Conservation (phyloP, 2,113 vertebrate genomes). For the Echinops telfairi region DNA sequence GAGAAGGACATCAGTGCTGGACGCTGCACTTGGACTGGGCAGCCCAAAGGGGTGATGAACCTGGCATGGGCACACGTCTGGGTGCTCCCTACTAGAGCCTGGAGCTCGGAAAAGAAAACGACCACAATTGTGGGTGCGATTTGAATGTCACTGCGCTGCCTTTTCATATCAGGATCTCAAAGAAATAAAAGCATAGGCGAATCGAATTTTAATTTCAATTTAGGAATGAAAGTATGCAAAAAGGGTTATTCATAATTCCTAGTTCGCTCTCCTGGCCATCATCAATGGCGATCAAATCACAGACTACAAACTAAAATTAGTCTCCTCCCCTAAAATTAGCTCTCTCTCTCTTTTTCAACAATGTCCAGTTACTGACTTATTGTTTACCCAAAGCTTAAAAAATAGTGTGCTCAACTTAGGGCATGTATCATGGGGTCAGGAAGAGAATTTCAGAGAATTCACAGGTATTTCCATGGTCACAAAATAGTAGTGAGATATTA, state of each 20-base stretch:
- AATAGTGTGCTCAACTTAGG: neutral
- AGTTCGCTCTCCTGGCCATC: neutral
- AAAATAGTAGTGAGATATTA: slow-evolving; percentile 23
- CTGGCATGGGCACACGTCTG: neutral
- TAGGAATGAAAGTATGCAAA: neutral
- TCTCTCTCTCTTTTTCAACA: neutral
- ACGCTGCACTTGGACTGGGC: neutral
- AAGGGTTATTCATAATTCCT: neutral
- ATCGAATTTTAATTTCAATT: neutral
- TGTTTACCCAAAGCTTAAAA: neutral
- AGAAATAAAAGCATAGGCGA: neutral
- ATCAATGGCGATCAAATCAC: slow-evolving; percentile 11
- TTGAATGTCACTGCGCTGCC: slow-evolving; percentile 8
- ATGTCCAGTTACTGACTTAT: neutral
- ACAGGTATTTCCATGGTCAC: neutral
- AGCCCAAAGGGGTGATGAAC: neutral
- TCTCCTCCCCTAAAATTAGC: slow-evolving; percentile 12
- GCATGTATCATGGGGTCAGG: too few species aligned
- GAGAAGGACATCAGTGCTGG: neutral
- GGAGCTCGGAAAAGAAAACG: neutral
- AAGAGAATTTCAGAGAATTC: neutral
- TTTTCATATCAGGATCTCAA: neutral
- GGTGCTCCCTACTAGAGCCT: neutral
- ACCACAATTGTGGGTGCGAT: neutral
- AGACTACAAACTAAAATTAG: slow-evolving; percentile 3